A percentile compares a stretch with the other conserved stretches of the same genome.
phyloP scores from a whole-genome alignment of 2,113 vertebrate genomes.

The Rhinogobius similis region DNA sequence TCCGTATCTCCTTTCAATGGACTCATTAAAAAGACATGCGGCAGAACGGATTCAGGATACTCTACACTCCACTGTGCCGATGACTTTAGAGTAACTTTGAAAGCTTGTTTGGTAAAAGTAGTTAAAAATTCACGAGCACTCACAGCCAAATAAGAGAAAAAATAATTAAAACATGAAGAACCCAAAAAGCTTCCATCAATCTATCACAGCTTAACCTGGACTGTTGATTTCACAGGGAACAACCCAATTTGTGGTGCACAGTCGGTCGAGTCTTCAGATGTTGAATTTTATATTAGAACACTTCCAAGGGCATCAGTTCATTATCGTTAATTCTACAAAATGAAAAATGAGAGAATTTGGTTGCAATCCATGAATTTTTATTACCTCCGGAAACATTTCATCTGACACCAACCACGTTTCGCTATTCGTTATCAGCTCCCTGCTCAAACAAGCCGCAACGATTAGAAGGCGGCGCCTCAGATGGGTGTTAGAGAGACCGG shows the following conservation, averaged over 20 bases:
- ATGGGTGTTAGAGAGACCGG: not conserved
- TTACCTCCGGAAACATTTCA: conserved; percentile 22
- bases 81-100: conserved; percentile 26
- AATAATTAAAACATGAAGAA: conserved; percentile 23
- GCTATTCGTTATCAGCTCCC: not conserved
- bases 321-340: conserved; percentile 38
- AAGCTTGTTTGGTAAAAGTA: conserved; percentile 19
- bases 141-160: conserved; percentile 20
- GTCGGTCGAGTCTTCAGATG: conserved; percentile 11
- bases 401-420: conserved; percentile 12
- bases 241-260: not conserved
- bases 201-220: conserved; percentile 4
- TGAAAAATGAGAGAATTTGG: conserved; percentile 26
- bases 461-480: not conserved
- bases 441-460: not conserved
- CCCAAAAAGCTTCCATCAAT: conserved; percentile 4
- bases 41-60: conserved; percentile 47
- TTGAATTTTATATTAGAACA: conserved; percentile 37
- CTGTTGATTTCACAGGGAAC: conserved; percentile 33
- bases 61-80: conserved; percentile 11
- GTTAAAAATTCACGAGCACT: conserved; percentile 6
- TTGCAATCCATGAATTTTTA: conserved; percentile 37
- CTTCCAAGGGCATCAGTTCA: conserved; percentile 52
- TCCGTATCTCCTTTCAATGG: conserved; percentile 46
- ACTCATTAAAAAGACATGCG: conserved; percentile 63